Percentiles rank a stretch among this genome's conserved stretches.
phyloP scores from a whole-genome alignment of 2,888 invertebrate genomes.

The Uloborus plumipes region DNA sequence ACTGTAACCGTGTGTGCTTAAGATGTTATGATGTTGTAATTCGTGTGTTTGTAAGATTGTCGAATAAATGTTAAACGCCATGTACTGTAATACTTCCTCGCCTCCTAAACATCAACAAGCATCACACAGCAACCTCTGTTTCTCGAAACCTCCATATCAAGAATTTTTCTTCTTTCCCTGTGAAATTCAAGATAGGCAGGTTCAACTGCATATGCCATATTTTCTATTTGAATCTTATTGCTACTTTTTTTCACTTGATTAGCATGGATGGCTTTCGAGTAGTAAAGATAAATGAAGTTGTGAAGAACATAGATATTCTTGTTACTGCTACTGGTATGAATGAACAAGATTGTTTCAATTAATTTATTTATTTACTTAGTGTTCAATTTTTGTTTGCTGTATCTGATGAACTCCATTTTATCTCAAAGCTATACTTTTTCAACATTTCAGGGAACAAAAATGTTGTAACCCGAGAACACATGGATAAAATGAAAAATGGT shows the following conservation, averaged over 20 bases:
- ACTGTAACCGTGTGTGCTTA: too few relatives aligned
- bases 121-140: too few relatives aligned
- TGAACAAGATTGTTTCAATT: not conserved
- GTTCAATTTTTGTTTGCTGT: not conserved
- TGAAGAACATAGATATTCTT: slow-evolving; percentile 91
- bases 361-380: not conserved
- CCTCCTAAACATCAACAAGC: too few relatives aligned
- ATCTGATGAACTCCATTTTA: not conserved
- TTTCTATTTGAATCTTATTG: not conserved
- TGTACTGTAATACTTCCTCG: too few relatives aligned
- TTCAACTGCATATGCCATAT: too few relatives aligned
- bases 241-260: slow-evolving; percentile 1
- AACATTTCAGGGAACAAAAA: slow-evolving; percentile 83
- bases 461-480: slow-evolving; percentile 93
- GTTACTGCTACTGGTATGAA: slow-evolving; percentile 91
- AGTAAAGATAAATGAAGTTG: slow-evolving; percentile 93
- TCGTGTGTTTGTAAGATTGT: too few relatives aligned
- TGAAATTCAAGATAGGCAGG: too few relatives aligned
- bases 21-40: too few relatives aligned
- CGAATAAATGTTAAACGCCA: too few relatives aligned
- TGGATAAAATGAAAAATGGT: slow-evolving; percentile 97
- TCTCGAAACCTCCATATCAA: too few relatives aligned
- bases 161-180: too few relatives aligned
- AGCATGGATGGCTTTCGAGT: slow-evolving; percentile 98
- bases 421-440: not conserved